Evolutionary conservation across 1,140 invertebrate species (phyloP).

Genomic region (Papilio dardanus): DNA sequence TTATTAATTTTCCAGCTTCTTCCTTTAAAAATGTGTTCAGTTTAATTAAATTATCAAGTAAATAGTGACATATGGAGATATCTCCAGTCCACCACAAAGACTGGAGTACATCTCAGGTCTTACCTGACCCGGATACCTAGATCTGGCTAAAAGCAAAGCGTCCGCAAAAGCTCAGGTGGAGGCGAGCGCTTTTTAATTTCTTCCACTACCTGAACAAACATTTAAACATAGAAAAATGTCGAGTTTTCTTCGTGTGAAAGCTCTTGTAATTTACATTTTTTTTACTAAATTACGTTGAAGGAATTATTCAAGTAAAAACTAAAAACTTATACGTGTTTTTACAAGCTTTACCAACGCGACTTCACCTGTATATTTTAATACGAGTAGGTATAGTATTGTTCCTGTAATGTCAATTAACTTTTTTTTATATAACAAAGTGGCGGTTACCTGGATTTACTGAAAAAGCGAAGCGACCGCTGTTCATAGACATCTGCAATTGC

Average conservation of each 20-base stretch:
- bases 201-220: not conserved
- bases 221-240: conserved; percentile 12
- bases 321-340: too few relatives aligned
- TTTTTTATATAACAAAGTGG: too few relatives aligned
- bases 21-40: not conserved
- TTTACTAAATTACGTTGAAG: too few relatives aligned
- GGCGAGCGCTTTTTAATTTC: conserved; percentile 7
- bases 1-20: not conserved
- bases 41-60: not conserved
- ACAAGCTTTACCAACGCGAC: too few relatives aligned
- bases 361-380: too few relatives aligned
- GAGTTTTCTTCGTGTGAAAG: not conserved
- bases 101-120: not conserved
- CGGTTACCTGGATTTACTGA: too few relatives aligned
- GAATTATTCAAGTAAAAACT: too few relatives aligned
- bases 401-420: too few relatives aligned
- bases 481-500: too few relatives aligned
- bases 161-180: conserved; percentile 17
- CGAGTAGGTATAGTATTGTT: too few relatives aligned
- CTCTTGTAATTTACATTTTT: too few relatives aligned
- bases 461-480: too few relatives aligned
- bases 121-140: conserved; percentile 14
- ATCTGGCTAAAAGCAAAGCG: conserved; percentile 14
- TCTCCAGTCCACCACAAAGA: not conserved
- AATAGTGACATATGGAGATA: not conserved